Conservation (phyloP, 2,113 vertebrate genomes). For the Plestiodon gilberti region DNA sequence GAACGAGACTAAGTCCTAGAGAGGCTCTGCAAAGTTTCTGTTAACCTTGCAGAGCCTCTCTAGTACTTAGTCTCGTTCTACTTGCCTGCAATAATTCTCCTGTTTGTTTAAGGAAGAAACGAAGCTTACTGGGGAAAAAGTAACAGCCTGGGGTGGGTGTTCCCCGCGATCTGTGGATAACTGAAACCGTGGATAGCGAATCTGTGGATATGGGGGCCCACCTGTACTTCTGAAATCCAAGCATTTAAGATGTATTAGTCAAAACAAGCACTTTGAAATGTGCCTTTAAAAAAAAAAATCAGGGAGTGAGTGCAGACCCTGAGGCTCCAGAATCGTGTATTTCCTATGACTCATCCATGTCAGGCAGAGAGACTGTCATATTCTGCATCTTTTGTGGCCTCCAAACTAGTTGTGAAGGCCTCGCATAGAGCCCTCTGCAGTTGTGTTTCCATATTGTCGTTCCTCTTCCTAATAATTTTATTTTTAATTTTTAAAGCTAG, state of each 20-base stretch:
- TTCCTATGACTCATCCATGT: background rate
- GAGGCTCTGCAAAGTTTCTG: too few relatives aligned
- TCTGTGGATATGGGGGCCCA: too few relatives aligned
- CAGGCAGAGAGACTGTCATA: background rate
- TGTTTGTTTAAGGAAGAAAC: too few relatives aligned
- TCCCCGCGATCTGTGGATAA: too few relatives aligned
- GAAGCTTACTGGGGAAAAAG: too few relatives aligned
- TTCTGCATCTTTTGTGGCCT: background rate
- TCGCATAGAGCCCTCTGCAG: background rate
- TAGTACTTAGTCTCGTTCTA: too few relatives aligned
- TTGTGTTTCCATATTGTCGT: background rate
- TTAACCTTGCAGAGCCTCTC: too few relatives aligned
- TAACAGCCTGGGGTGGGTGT: too few relatives aligned
- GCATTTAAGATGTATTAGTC: background rate
- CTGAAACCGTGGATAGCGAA: too few relatives aligned
- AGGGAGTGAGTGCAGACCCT: background rate
- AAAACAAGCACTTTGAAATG: background rate
- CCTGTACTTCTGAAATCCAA: background rate
- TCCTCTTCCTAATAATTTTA: background rate
- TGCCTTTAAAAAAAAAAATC: background rate
- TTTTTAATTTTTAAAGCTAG: background rate
- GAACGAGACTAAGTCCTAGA: too few relatives aligned
- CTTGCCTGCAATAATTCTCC: too few relatives aligned
- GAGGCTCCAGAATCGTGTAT: background rate
- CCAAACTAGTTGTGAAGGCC: background rate